Evolutionary conservation across 2,888 invertebrate genomes (phyloP), one percentile per base, ranked within the genome.

Genomic region (Eurois occulta): DNA sequence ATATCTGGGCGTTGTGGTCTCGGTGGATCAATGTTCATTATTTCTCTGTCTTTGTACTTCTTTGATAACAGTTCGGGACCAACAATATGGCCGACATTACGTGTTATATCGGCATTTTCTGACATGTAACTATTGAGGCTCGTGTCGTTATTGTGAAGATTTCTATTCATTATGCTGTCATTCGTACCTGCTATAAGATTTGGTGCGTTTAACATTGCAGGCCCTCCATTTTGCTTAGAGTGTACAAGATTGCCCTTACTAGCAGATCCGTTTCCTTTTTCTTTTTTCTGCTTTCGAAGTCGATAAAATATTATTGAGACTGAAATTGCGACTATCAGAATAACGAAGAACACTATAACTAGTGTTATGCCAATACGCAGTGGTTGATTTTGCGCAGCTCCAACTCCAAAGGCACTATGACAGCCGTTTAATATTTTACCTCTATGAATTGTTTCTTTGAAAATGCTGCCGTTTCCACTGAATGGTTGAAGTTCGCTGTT

Each of bases 301-400:
- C 99, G 98, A 94, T 99, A 99, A 62, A 99, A 98, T n/a, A 99
- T 97, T 91, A 99, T 99, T 69, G 99, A 99, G 35, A 98, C 98
- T 77, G 99, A 97, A 89, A 99, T 99, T 24, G 99, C 99, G 21
- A 99, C 98, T 72, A 99, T 97, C 24, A 99, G 96, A 80, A 99
- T 98, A 11, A 99, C 98, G 92, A 99, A 99, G 97, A 99, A 99
- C 41, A 99, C 98, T 83, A 99, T 99, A 35, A 99, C 99, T 52
- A 99, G 96, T 1, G 99, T 99, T 78, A 99, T 98, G 74, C 99
- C 99, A 82, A 99, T 99, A 90, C 98, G 99, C 16, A 99, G 96
- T 0, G 99, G 99, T 95, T 99, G 98, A 8, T 98, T 98, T 86
- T 98, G 98, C 0, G 98, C 97, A 3, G 98, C 97, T 43, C 98